phyloP scores from a whole-genome alignment of 2,888 invertebrate genomes.

The Atethmia centrago region DNA sequence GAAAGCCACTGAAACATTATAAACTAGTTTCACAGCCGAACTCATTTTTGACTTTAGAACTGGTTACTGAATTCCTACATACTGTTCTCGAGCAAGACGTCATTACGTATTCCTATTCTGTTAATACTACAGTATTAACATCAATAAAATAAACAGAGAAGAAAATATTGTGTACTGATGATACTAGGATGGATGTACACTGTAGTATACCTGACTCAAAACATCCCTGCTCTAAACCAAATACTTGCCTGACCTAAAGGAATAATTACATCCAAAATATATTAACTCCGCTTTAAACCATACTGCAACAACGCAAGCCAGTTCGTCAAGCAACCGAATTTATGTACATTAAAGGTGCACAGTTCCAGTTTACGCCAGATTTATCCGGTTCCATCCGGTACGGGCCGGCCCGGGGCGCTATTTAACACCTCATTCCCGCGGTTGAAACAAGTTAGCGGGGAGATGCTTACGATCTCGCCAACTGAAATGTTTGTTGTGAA shows the following conservation, averaged over 20 bases:
- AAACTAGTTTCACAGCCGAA: not conserved
- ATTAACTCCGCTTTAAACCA: conserved; percentile 41
- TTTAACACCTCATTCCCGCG: conserved; percentile 82
- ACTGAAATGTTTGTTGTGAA: conserved; percentile 63
- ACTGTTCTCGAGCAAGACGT: too few species aligned
- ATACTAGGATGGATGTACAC: not conserved
- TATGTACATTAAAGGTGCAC: conserved; percentile 66
- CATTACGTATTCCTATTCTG: not conserved
- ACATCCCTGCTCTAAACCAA: conserved; percentile 14
- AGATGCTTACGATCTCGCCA: conserved; percentile 62
- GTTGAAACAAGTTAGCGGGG: conserved; percentile 71
- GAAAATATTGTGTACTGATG: not conserved
- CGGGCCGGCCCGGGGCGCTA: conserved; percentile 75
- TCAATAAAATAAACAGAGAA: not conserved
- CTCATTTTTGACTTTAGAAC: not conserved
- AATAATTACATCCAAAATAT: conserved; percentile 49
- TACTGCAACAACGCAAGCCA: conserved; percentile 57
- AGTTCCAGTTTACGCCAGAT: conserved; percentile 70
- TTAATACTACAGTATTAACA: not conserved
- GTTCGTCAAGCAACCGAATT: conserved; percentile 64
- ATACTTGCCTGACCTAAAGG: conserved; percentile 4
- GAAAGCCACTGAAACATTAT: not conserved
- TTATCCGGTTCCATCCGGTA: conserved; percentile 72
- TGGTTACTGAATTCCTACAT: too few species aligned
- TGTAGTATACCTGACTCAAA: not conserved